Evolutionary conservation across 2,797 vertebrate genomes (phyloP).

Genomic region (Nothura maculosa): DNA sequence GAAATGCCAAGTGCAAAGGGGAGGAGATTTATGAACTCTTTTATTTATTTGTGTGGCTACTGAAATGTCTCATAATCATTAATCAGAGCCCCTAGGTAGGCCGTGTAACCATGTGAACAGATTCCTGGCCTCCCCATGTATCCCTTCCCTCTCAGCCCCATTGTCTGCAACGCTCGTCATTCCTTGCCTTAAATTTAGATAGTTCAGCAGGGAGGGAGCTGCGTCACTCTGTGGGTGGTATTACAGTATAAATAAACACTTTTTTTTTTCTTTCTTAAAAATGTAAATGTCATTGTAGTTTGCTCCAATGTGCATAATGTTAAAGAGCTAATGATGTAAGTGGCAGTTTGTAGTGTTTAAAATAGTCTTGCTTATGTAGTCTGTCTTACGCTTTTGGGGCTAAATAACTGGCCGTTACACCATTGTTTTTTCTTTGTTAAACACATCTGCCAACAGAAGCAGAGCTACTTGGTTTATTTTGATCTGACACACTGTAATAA

Average conservation of each 20-base stretch:
- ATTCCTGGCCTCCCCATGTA: neutral
- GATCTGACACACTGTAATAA: conserved; percentile 9
- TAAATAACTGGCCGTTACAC: conserved; percentile 18
- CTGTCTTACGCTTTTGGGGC: neutral
- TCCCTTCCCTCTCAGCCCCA: neutral
- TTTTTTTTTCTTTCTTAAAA: conserved; percentile 9
- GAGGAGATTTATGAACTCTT: neutral
- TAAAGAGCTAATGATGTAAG: conserved; percentile 17
- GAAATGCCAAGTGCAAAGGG: neutral
- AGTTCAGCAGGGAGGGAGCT: neutral
- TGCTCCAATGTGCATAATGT: neutral
- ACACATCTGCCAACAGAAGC: neutral
- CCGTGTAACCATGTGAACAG: neutral
- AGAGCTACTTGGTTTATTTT: conserved; percentile 40
- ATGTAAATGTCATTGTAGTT: conserved; percentile 8
- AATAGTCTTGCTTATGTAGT: conserved; percentile 10
- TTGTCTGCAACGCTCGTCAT: neutral
- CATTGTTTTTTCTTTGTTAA: conserved; percentile 30
- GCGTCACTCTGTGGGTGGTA: neutral
- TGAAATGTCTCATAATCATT: neutral
- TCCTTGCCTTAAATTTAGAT: conserved; percentile 5
- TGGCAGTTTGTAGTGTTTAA: conserved; percentile 8
- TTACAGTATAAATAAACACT: neutral
- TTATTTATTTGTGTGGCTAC: neutral
- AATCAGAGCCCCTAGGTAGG: neutral